phyloP scores from a whole-genome alignment of 2,888 invertebrate genomes.

The Agonum fuliginosum region DNA sequence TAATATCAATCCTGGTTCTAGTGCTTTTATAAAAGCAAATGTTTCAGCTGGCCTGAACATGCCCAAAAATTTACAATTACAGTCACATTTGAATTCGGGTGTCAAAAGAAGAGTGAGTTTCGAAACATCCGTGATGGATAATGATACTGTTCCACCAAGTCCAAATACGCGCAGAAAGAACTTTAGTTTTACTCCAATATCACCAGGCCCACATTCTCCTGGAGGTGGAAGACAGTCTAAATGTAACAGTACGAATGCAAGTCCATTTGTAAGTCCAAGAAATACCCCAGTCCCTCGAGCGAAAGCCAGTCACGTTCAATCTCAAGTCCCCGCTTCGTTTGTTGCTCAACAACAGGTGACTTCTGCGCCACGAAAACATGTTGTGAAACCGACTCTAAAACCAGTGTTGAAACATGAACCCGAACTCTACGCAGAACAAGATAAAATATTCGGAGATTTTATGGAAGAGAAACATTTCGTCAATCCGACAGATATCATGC shows the following conservation, averaged over 20 bases:
- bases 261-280: conserved; percentile 89
- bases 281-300: conserved; percentile 84
- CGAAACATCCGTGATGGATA: conserved; percentile 72
- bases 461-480: conserved; percentile 60
- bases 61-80: conserved; percentile 26
- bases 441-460: conserved; percentile 59
- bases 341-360: conserved; percentile 60
- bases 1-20: conserved; percentile 45
- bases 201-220: conserved; percentile 84
- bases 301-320: conserved; percentile 76
- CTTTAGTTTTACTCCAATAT: conserved; percentile 91
- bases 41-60: conserved; percentile 35
- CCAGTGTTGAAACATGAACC: conserved; percentile 67
- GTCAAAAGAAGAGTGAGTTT: conserved; percentile 76
- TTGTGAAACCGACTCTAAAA: conserved; percentile 46
- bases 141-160: conserved; percentile 79
- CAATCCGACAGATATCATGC: conserved; percentile 58
- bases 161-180: conserved; percentile 86
- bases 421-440: conserved; percentile 67
- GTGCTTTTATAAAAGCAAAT: conserved; percentile 62
- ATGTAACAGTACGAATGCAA: conserved; percentile 81
- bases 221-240: conserved; percentile 73
- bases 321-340: conserved; percentile 71
- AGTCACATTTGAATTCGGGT: conserved; percentile 43
- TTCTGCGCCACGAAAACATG: conserved; percentile 54